These are phyloP conservation scores for Gryllus longicercus DNA, from an alignment of 2,888 invertebrate genomes.

Conservation along the genomic window DNA sequence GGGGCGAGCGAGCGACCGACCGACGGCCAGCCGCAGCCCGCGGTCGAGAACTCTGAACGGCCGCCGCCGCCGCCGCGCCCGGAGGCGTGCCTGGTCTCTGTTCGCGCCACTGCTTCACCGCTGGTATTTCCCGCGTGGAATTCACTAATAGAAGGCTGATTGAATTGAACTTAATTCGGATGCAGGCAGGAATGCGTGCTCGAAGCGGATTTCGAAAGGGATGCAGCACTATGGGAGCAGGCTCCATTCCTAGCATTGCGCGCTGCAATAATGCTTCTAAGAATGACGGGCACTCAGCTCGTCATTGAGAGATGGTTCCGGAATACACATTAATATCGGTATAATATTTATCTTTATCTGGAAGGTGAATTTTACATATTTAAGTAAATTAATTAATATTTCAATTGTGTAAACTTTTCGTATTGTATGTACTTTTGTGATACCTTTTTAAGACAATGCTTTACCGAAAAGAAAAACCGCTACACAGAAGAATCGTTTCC, in stretches of 20 bases:
- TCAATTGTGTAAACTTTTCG: too few species aligned
- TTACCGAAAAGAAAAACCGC: too few species aligned
- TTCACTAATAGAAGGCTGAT: conserved; percentile 17
- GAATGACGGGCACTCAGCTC: too few species aligned
- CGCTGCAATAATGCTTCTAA: neutral
- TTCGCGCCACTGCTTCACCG: neutral
- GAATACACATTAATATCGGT: too few species aligned
- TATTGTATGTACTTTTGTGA: too few species aligned
- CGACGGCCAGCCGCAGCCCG: neutral
- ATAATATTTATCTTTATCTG: too few species aligned
- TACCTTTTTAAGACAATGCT: too few species aligned
- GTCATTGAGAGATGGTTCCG: too few species aligned
- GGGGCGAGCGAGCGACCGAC: neutral
- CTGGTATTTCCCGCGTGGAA: neutral
- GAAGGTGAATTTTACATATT: too few species aligned
- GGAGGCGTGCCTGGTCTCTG: neutral
- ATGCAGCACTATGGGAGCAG: neutral
- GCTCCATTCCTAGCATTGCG: neutral
- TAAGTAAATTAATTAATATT: too few species aligned
- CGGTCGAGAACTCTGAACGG: neutral
- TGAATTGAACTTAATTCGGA: conserved; percentile 17
- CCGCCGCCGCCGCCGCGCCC: neutral
- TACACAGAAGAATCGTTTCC: too few species aligned
- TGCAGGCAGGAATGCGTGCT: neutral
- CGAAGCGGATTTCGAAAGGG: neutral